Evolutionary conservation across 2,113 vertebrate genomes (phyloP).

Genomic region (Apistogramma diplotaenia): DNA sequence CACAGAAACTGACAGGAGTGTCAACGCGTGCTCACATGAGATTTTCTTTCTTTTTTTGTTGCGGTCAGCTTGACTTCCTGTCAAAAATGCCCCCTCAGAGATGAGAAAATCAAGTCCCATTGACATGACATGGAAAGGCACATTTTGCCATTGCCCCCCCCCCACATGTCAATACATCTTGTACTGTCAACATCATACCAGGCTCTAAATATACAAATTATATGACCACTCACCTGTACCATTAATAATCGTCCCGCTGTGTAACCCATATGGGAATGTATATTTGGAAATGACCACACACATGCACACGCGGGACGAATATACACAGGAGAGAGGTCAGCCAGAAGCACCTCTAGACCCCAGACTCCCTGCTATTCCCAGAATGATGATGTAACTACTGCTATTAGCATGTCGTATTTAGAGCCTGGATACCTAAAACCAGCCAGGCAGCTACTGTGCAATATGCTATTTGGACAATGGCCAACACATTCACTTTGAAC

Average conservation of each 20-base stretch:
- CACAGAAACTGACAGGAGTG: slow-evolving; percentile 41
- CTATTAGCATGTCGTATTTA: slow-evolving; percentile 69
- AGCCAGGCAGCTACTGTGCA: slow-evolving; percentile 65
- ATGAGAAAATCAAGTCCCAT: background rate
- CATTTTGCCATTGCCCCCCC: background rate
- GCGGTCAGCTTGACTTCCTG: slow-evolving; percentile 66
- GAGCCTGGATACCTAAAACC: slow-evolving; percentile 67
- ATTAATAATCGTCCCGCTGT: slow-evolving; percentile 48
- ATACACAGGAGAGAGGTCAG: slow-evolving; percentile 64
- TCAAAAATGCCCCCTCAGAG: background rate
- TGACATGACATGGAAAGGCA: background rate
- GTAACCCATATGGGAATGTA: slow-evolving; percentile 66
- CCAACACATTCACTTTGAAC: slow-evolving; percentile 30
- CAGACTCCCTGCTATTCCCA: slow-evolving; percentile 72
- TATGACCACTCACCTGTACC: slow-evolving; percentile 51
- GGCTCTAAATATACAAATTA: slow-evolving; percentile 35
- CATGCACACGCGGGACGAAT: slow-evolving; percentile 51
- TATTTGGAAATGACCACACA: slow-evolving; percentile 74
- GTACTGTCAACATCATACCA: background rate
- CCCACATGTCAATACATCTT: slow-evolving; percentile 14
- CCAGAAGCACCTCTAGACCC: slow-evolving; percentile 64
- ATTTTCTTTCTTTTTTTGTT: slow-evolving; percentile 51
- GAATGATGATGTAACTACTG: slow-evolving; percentile 71
- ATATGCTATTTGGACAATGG: slow-evolving; percentile 48
- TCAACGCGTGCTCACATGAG: slow-evolving; percentile 48